Base-by-base conservation (phyloP, 2,888 invertebrate species). In the Eudiplozoon nipponicum region DNA sequence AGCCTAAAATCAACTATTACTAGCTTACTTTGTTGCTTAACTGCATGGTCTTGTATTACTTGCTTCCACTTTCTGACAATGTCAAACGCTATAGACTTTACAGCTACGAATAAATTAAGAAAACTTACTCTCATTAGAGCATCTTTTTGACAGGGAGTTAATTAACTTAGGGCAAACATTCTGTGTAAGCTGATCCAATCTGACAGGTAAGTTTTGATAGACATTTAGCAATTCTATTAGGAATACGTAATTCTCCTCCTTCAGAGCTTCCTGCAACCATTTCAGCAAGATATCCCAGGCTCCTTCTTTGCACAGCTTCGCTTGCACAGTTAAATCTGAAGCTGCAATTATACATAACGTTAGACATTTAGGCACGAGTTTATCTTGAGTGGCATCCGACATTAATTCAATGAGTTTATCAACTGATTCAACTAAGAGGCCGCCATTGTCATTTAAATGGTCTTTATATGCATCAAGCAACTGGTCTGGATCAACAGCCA, bases 81-180 rank as follows among this genome's bases (percentile, higher is more conserved):
- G 28, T 17, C 26, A 22, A 7, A 29, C 9, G 36, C 36, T 15
- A 36, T n/a, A n/a, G n/a, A n/a, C n/a, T n/a, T n/a, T n/a, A n/a
- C n/a, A 19, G 9, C 7, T 4, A 34, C 15, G 7, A n/a, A 18
- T 4, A 11, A 17, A 34, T n/a, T 34, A 34, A 34, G 21, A 34
- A 7, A 34, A 34, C n/a, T 18, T 34, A 20, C 21, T 34, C n/a
- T 34, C 7, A 36, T 22, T n/a, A 11, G 9, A 33, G 26, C 17
- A 36, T n/a, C 13, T 26, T 4, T n/a, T 3, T 13, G 15, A 36
- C 4, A 36, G 26, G n/a, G 11, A 11, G n/a, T 81, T 81, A 18
- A 86, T 74, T 45, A 80, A 63, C 59, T 80, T 78, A 1, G 86
- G 80, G 48, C 77, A 73, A 48, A 73, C 72, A 56, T 84, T 84